Conservation (phyloP, 2,888 invertebrate species). For the Rotaria sp. region DNA sequence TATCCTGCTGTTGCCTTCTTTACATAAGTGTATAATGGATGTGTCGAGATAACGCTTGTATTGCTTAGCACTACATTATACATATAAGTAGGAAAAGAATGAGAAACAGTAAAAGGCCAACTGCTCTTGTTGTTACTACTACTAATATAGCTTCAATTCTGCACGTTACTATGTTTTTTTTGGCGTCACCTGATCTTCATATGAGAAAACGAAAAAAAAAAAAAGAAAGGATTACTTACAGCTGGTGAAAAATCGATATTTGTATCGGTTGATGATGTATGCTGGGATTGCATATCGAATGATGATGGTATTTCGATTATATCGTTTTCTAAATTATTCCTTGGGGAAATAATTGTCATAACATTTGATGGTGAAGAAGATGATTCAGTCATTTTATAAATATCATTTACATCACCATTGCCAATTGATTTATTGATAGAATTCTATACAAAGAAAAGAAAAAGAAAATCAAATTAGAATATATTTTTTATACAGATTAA, state of each 20-base stretch:
- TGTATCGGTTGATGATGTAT: background rate
- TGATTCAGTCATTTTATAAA: background rate
- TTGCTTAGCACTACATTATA: background rate
- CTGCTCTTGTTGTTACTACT: background rate
- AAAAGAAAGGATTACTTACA: background rate
- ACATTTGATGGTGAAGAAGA: background rate
- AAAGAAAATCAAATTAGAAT: background rate
- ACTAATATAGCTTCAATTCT: background rate
- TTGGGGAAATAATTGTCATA: background rate
- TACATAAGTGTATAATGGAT: background rate
- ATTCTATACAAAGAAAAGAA: background rate
- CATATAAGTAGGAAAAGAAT: background rate
- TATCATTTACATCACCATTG: background rate
- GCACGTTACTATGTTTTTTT: background rate
- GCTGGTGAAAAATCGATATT: background rate
- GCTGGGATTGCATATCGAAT: background rate
- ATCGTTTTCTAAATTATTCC: background rate
- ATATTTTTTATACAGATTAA: no score
- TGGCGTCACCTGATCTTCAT: background rate
- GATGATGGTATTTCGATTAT: background rate
- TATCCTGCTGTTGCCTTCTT: constrained; percentile 10
- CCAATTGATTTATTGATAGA: background rate
- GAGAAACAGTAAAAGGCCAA: background rate
- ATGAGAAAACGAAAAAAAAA: background rate
- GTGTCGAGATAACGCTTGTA: background rate